phyloP scores from a whole-genome alignment of 1,140 invertebrate species.

The Caenorhabditis brenneri region DNA sequence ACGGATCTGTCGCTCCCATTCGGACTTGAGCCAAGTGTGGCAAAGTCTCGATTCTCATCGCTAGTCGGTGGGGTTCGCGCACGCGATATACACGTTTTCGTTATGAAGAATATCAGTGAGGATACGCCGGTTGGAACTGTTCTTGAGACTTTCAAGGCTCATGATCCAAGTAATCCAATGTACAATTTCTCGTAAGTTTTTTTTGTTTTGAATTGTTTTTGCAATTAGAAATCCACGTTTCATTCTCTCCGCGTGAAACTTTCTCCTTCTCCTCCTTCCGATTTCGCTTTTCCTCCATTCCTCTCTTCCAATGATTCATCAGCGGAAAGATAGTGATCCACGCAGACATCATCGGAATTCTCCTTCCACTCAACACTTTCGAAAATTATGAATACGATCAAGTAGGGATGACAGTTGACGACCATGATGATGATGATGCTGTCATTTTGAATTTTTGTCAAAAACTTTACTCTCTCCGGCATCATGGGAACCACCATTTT shows the following conservation, averaged over 20 bases:
- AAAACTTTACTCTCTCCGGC: neutral
- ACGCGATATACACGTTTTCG: conserved; percentile 65
- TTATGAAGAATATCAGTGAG: conserved; percentile 68
- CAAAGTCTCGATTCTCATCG: conserved; percentile 50
- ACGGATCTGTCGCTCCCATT: conserved; percentile 58
- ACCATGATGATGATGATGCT: neutral
- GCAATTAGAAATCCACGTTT: neutral
- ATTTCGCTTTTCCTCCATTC: neutral
- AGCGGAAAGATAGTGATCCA: neutral
- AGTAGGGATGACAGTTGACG: neutral
- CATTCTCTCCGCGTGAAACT: neutral
- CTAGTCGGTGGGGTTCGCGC: conserved; percentile 44
- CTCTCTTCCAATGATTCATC: neutral
- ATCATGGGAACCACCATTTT: neutral
- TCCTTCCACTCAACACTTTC: neutral
- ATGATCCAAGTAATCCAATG: conserved; percentile 62
- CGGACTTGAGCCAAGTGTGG: conserved; percentile 44
- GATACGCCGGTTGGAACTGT: conserved; percentile 62
- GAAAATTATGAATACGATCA: conserved; percentile 12
- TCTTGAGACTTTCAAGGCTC: conserved; percentile 67
- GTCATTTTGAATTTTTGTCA: conserved; percentile 37
- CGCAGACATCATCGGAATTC: neutral
- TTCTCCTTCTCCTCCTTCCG: neutral
- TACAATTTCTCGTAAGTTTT: conserved; percentile 67
- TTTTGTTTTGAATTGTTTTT: neutral